phyloP scores from a whole-genome alignment of 2,888 invertebrate species.

The Cantharis rustica region DNA sequence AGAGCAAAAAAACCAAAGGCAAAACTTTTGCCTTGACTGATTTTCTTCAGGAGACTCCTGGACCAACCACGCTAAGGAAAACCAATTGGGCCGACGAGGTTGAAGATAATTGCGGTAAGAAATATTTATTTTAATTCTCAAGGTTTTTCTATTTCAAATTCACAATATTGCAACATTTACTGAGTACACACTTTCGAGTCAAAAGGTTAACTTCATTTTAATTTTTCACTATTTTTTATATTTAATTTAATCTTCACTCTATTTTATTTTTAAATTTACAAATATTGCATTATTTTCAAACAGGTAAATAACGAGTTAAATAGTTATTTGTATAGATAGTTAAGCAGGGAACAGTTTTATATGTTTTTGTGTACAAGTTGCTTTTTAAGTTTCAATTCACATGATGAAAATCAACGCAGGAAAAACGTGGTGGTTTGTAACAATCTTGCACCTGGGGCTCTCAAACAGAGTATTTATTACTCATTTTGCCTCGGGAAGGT shows the following conservation, averaged over 20 bases:
- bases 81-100: slow-evolving; percentile 81
- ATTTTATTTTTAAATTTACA: not conserved
- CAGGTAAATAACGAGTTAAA: not conserved
- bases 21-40: slow-evolving; percentile 80
- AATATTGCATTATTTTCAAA: not conserved
- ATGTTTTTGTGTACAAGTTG: not conserved
- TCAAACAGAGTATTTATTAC: slow-evolving; percentile 67
- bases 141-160: not conserved
- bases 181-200: not conserved
- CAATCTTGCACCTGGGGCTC: slow-evolving; percentile 78
- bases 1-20: slow-evolving; percentile 85
- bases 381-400: not conserved
- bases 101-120: slow-evolving; percentile 76
- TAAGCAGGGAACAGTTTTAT: not conserved
- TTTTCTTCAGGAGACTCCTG: slow-evolving; percentile 74
- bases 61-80: slow-evolving; percentile 61
- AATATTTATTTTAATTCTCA: not conserved
- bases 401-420: slow-evolving; percentile 11
- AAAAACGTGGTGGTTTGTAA: slow-evolving; percentile 61
- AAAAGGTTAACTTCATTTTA: not conserved
- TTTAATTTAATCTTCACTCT: not conserved
- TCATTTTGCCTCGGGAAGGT: slow-evolving; percentile 76
- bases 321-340: no score
- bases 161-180: not conserved
- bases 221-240: not conserved